Evolutionary conservation across 2,888 invertebrate genomes (phyloP), one percentile per base, ranked within the genome.

Genomic region (Perdita meconis): DNA sequence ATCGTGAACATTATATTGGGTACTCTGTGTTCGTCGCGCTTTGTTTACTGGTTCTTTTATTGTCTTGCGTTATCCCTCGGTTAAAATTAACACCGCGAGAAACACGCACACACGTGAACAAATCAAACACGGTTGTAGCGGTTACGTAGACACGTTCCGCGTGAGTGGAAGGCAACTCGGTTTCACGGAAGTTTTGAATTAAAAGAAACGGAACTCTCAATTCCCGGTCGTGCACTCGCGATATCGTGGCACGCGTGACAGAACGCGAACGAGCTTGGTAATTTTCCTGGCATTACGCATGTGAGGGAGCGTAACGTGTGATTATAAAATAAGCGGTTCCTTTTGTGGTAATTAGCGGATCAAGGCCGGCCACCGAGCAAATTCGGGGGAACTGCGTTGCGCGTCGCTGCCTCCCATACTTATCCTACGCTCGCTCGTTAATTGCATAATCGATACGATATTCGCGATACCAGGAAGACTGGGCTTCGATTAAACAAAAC

Each of bases 281-380:
- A 89, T 90, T 87, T 89, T 86, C 87, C 86, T 80, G 86, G 85
- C 82, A 84, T 89, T 89, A 87, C 86, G 87, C 87, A 85, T 84
- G 85, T 70, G 86, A 87, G 87, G 82, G 88, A 88, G 83, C 80
- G 81, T 80, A 83, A 84, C 88, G 86, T 83, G 87, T 86, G 89
- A 90, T 90, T 91, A 89, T 89, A 89, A 90, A 91, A 91, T 89
- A 85, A 90, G 91, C 91, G 91, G 91, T 88, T 89, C 88, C 90
- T 90, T 91, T 91, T 90, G 90, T 88, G 86, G 84, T 89, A 91
- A 91, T 91, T 90, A 90, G 79, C 88, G 84, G 88, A 90, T 88
- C 87, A 88, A 89, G 90, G 88, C 81, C 88, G 80, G 82, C 79
- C 82, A 74, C 81, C 79, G 38, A 76, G 82, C 80, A 86, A 87